Base-by-base conservation (phyloP, 1,140 invertebrate genomes). In the Steinernema feltiae region DNA sequence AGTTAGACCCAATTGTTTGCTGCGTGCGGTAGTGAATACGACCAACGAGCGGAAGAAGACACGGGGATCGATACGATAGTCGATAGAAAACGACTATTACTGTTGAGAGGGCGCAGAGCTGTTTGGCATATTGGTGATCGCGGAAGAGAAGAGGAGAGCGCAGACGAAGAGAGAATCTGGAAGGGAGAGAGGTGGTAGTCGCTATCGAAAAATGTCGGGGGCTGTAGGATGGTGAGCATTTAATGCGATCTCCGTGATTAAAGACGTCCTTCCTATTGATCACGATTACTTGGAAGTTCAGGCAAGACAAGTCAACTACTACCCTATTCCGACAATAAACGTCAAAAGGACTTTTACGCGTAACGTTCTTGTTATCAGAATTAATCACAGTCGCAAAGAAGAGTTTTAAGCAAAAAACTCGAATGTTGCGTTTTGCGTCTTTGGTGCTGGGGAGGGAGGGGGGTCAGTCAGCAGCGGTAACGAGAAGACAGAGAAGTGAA, bases 1-100 rank as follows among this genome's bases (percentile, higher is more conserved):
- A 63, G 53, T 63, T 63, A 63, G 53, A 63, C 53, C 53, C 53
- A 63, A 63, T 63, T 63, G 53, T 63, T 63, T 63, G 53, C 53
- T 27, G 53, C 53, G 53, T 63, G 53, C 53, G 53, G 53, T 41
- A 41, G 35, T 41, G 35, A 41, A 41, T 41, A 41, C 35, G 35
- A 41, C 35, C 35, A 41, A 41, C 35, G 18, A 41, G 35, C 18
- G 35, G 35, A 41, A 41, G 35, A 63, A 63, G 53, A 63, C 12
- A 27, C 53, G 24, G 24, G 53, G 53, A 63, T 63, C 53, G 53
- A 63, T 63, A 63, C 53, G 53, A 63, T 63, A 63, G 53, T 63
- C 53, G 53, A 63, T 63, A 63, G 53, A 63, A 63, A 27, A 63
- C 53, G 53, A 63, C 53, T 63, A 63, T 63, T 63, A 63, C 53